Evolutionary conservation across 2,797 vertebrate genomes (phyloP), one percentile per base, ranked within the genome.

Genomic region (Pangasius djambal): DNA sequence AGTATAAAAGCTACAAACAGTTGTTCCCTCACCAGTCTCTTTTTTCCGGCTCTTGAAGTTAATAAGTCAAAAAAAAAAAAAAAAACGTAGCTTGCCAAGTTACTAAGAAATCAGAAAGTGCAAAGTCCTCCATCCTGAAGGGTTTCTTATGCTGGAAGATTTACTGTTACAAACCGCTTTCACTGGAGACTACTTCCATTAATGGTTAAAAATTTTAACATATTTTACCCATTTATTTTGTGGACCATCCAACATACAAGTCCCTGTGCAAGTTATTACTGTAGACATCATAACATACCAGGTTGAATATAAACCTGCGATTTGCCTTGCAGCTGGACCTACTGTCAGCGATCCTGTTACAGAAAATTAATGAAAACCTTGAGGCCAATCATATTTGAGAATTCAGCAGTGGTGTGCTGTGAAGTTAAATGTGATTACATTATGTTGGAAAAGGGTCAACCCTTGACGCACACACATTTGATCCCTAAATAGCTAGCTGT

Each of bases 391-490:
- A 44, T 20, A 20, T 59, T 40, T 61, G 7, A 83, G 40, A 67
- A 83, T 20, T 18, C 40, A 28, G 40, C 6, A 65, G 25, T 48
- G 59, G 37, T 83, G 59, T 40, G 6, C 22, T n/a, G 37, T n/a
- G 18, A 83, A 28, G 59, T 83, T 22, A 59, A 79, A 74, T 85
- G 3, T 57, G 52, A 31, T 61, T 25, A 4, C 79, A 59, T 50
- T 59, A 81, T 81, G 37, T 72, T 78, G n/a, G 61, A 86, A 37
- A 90, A 50, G n/a, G 44, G 37, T 83, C 81, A 61, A 61, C 69
- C 40, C 75, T 48, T 88, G 65, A 69, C 78, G 63, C 78, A 83
- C 55, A 59, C 34, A 40, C 59, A 13, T 25, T 40, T n/a, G 44
- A 87, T 57, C 67, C 52, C 50, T 77, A 79, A 86, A 89, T 70